Evolutionary conservation across 2,888 invertebrate genomes (phyloP).

Genomic region (Buathra laborator): DNA sequence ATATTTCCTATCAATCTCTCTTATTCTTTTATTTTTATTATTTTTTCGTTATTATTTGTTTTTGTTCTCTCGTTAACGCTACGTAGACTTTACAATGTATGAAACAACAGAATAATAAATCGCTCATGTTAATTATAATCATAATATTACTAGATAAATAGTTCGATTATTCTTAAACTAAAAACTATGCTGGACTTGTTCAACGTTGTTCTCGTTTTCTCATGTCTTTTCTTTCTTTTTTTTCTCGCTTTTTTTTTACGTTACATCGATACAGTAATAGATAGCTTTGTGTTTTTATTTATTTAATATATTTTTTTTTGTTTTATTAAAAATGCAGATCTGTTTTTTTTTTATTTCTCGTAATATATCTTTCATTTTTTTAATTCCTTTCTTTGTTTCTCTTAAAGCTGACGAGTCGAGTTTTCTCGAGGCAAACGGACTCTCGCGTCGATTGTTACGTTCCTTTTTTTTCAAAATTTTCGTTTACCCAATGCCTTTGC

Average conservation of each 20-base stretch:
- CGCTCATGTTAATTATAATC: conserved; percentile 58
- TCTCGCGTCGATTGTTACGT: conserved; percentile 14
- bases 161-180: conserved; percentile 67
- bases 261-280: conserved; percentile 61
- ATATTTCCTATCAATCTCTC: conserved; percentile 2
- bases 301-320: conserved; percentile 34
- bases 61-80: conserved; percentile 75
- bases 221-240: conserved; percentile 22
- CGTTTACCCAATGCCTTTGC: background rate
- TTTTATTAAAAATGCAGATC: conserved; percentile 57
- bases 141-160: conserved; percentile 78
- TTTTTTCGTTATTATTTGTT: conserved; percentile 28
- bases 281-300: conserved; percentile 38
- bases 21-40: conserved; percentile 21
- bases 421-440: conserved; percentile 42
- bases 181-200: conserved; percentile 61
- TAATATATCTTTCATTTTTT: conserved; percentile 49
- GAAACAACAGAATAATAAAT: conserved; percentile 80
- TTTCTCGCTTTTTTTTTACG: conserved; percentile 16
- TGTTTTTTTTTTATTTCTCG: conserved; percentile 31
- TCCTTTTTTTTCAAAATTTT: background rate
- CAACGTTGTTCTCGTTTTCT: conserved; percentile 27
- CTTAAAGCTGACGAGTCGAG: conserved; percentile 65
- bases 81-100: conserved; percentile 83
- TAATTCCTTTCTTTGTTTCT: conserved; percentile 62